Percentiles rank a stretch among this genome's conserved stretches.
These are phyloP conservation scores for Drosophila asahinai DNA, from an alignment of 1,140 invertebrate species.

Conservation along the genomic window DNA sequence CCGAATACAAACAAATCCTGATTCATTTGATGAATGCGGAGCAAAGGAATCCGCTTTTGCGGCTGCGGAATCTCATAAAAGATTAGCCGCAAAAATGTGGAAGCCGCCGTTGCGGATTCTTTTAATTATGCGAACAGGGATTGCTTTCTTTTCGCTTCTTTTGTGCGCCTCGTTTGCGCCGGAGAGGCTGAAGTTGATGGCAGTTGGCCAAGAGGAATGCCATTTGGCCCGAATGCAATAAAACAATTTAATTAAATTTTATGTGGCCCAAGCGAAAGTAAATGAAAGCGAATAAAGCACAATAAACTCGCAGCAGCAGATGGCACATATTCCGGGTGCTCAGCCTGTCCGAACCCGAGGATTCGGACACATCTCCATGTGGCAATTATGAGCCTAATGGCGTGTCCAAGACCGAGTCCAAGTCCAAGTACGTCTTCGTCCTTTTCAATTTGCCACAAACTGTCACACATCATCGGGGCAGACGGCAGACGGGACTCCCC, in stretches of 20 bases:
- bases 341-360: neutral
- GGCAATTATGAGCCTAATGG: conserved; percentile 73
- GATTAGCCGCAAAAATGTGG: conserved; percentile 59
- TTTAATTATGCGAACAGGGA: conserved; percentile 60
- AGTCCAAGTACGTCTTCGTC: neutral
- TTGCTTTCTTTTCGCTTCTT: conserved; percentile 44
- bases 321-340: conserved; percentile 39
- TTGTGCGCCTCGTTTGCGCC: conserved; percentile 8
- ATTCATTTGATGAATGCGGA: conserved; percentile 29
- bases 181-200: conserved; percentile 16
- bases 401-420: conserved; percentile 14
- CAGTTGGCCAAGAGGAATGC: conserved; percentile 50
- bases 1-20: conserved; percentile 15
- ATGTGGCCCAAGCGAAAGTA: conserved; percentile 62
- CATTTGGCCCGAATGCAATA: conserved; percentile 64
- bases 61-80: conserved; percentile 60
- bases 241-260: conserved; percentile 80
- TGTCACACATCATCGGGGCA: conserved; percentile 60
- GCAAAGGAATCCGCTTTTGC: conserved; percentile 10
- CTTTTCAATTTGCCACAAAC: conserved; percentile 64
- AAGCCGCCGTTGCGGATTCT: conserved; percentile 33
- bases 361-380: conserved; percentile 35
- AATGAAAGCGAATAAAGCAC: conserved; percentile 77
- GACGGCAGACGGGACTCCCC: neutral
- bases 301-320: conserved; percentile 62